Percentiles rank a stretch among this genome's conserved stretches.
Evolutionary conservation across 2,888 invertebrate genomes (phyloP).

Genomic region (Xanthorhoe spadicearia): DNA sequence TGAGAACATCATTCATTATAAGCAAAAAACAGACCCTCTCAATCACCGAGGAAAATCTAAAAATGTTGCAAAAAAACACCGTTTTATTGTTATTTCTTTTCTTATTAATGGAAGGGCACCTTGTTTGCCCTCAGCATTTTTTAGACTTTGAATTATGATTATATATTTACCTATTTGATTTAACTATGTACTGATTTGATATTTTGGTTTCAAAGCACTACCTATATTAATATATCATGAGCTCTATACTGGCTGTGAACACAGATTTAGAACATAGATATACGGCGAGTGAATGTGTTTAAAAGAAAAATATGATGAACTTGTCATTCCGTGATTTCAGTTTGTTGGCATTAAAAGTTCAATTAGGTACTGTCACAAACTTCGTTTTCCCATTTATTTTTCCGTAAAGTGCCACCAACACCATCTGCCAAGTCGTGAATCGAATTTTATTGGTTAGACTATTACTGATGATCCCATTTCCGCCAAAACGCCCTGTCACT

Average conservation of each 20-base stretch:
- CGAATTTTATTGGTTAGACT: neutral
- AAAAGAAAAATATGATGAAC: too few relatives aligned
- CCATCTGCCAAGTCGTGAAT: neutral
- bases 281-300: too few relatives aligned
- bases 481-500: neutral
- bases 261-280: too few relatives aligned
- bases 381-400: too few relatives aligned
- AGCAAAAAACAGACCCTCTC: slow-evolving; percentile 14
- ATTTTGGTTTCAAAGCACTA: too few relatives aligned
- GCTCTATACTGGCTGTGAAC: too few relatives aligned
- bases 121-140: slow-evolving; percentile 8
- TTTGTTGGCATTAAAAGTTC: too few relatives aligned
- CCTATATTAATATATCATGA: too few relatives aligned
- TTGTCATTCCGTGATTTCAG: too few relatives aligned
- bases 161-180: too few relatives aligned
- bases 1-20: slow-evolving; percentile 13
- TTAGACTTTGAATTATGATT: neutral
- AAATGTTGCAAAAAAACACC: neutral
- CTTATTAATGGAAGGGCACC: slow-evolving; percentile 20
- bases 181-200: neutral
- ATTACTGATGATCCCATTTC: neutral
- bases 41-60: slow-evolving; percentile 2
- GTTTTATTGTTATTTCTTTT: neutral
- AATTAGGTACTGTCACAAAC: too few relatives aligned
- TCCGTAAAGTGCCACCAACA: too few relatives aligned